Evolutionary conservation across 2,113 vertebrate genomes (phyloP), one percentile per base, ranked within the genome.

Genomic region (Hypocryptadius cinnamomeus): DNA sequence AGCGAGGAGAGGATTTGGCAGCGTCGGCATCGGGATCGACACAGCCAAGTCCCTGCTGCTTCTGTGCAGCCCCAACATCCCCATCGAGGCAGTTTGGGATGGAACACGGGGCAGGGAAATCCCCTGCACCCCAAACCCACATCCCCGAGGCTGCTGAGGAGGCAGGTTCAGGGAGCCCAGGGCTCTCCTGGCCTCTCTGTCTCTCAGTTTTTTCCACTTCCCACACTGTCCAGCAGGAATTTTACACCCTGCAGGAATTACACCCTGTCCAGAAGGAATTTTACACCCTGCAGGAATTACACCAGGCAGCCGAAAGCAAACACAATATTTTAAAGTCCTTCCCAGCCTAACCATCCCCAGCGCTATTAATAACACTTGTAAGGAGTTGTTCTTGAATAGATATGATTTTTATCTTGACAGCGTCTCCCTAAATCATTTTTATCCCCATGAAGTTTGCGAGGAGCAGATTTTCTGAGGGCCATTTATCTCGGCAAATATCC

Each of bases 321-420:
- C 3, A 7, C 60, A 54, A 13, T 84, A 78, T 95, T 96, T 96
- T 84, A 50, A 93, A 95, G 77, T 16, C 77, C 86, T 93, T 94
- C 73, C 65, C 89, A 30, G 40, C 9, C 2, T 31, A 78, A 69
- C 69, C 82, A 50, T 65, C 91, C 61, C 6, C 33, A 66, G 86
- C 15, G 15, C 94, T 93, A 92, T 96, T 94, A 96, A 93, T 92
- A 96, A 94, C 80, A 76, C 92, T 91, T 87, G 91, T 87, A 87
- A 96, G 94, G 70, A 89, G 83, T 69, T 92, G 87, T 84, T 90
- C 89, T 84, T 65, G 86, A 96, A 89, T 25, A 96, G 95, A 96
- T 94, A 91, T 69, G 92, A 96, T 94, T 96, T 95, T 96, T 95
- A 93, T 96, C 94, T 93, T 79, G 89, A 93, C 25, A 22, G 89